Evolutionary conservation across 2,113 vertebrate genomes (phyloP).

Genomic region (Sorex fumeus): DNA sequence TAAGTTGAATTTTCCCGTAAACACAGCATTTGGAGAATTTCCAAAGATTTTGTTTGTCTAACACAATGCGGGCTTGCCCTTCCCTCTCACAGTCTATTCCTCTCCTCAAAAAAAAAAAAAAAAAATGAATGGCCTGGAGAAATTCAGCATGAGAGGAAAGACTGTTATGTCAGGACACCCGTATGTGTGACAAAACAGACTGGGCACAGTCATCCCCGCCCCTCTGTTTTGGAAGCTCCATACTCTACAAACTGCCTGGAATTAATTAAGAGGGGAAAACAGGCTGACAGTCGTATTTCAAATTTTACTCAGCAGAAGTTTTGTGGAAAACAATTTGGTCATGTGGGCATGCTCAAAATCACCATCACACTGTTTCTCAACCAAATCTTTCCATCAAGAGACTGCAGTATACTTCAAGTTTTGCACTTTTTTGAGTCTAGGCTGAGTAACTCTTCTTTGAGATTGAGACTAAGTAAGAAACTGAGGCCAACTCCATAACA

Average conservation of each 20-base stretch:
- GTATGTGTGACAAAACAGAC: conserved; percentile 22
- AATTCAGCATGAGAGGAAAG: background rate
- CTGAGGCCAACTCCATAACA: background rate
- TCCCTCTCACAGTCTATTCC: background rate
- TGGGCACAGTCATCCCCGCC: conserved; percentile 12
- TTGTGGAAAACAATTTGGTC: conserved; percentile 83
- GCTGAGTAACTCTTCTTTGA: background rate
- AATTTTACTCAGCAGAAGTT: conserved; percentile 79
- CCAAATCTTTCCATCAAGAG: conserved; percentile 71
- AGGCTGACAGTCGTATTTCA: conserved; percentile 80
- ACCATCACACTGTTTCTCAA: conserved; percentile 76
- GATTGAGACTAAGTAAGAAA: background rate
- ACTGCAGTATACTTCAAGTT: conserved; percentile 50
- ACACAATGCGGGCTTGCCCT: background rate
- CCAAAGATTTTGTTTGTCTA: conserved; percentile 5
- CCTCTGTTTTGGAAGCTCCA: conserved; percentile 80
- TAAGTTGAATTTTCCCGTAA: conserved; percentile 15
- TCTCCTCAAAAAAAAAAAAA: background rate
- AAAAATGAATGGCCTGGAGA: background rate
- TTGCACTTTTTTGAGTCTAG: background rate
- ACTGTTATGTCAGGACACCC: conserved; percentile 33
- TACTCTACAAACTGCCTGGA: conserved; percentile 80
- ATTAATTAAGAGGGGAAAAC: conserved; percentile 82
- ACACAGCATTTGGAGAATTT: conserved; percentile 9
- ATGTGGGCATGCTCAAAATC: conserved; percentile 71